These are phyloP conservation scores for Leguminivora glycinivorella DNA, from an alignment of 1,140 invertebrate genomes.

Conservation along the genomic window DNA sequence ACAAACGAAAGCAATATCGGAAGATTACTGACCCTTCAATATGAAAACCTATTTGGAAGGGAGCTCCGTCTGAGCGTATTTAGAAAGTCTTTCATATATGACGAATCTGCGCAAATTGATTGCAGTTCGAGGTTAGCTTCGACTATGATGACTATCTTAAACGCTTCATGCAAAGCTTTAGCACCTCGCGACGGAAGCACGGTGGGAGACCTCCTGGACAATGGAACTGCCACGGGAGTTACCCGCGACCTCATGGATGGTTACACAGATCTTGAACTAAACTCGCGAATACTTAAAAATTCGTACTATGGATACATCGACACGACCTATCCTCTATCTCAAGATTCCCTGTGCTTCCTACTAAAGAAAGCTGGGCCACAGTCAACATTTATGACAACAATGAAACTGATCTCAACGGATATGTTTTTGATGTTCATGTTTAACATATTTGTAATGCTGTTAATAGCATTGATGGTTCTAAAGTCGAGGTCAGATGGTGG, in stretches of 20 bases:
- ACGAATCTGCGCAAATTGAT: slow-evolving; percentile 51
- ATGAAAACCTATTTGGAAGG: slow-evolving; percentile 58
- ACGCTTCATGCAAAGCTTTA: slow-evolving; percentile 62
- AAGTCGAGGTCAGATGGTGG: slow-evolving; percentile 50
- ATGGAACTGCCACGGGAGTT: slow-evolving; percentile 67
- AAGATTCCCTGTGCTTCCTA: slow-evolving; percentile 67
- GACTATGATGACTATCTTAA: slow-evolving; percentile 58
- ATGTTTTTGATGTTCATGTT: slow-evolving; percentile 58
- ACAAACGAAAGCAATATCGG: slow-evolving; percentile 52
- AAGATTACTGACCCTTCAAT: slow-evolving; percentile 48
- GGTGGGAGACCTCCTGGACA: slow-evolving; percentile 62
- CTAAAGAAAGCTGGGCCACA: slow-evolving; percentile 61
- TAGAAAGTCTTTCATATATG: slow-evolving; percentile 54
- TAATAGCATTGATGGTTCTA: slow-evolving; percentile 47
- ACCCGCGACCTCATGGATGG: slow-evolving; percentile 66
- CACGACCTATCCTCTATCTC: slow-evolving; percentile 61
- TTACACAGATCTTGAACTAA: slow-evolving; percentile 67
- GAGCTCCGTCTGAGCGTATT: slow-evolving; percentile 63
- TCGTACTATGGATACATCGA: slow-evolving; percentile 71
- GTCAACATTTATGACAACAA: slow-evolving; percentile 59
- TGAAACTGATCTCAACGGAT: slow-evolving; percentile 59
- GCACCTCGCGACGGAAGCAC: slow-evolving; percentile 62
- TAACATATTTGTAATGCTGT: slow-evolving; percentile 54
- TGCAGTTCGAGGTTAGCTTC: slow-evolving; percentile 56
- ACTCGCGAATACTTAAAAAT: slow-evolving; percentile 64